Evolutionary conservation across 2,888 invertebrate species (phyloP), one percentile per base, ranked within the genome.

Genomic region (Dyspetes luteomarginatus): DNA sequence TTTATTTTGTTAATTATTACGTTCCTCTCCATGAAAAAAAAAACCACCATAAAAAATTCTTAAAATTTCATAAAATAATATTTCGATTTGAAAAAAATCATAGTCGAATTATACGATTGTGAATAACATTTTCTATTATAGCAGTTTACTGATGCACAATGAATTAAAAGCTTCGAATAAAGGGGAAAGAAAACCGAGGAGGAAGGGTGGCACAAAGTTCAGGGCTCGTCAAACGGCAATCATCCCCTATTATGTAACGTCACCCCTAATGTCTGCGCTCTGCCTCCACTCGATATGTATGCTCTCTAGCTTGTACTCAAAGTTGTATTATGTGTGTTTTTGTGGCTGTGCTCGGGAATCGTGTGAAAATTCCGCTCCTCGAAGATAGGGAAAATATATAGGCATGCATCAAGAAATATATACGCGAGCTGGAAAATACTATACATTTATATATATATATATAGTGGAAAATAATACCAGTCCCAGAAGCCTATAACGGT

Each of bases 211-310:
- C 48, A 58, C 26, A 26, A 12, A 52, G 24, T 48, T 48, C 41
- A 52, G 24, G 19, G 83, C 87, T 86, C 84, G 90, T 91, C 89
- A 89, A 89, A 89, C 87, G 89, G 87, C 88, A 89, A 91, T 91
- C 90, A 91, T 87, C 87, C 87, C 86, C 88, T 85, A 89, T 91
- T 91, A 91, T 89, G 84, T 88, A 90, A 88, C 85, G 85, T 82
- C 85, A 86, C 85, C 88, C 86, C 84, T 83, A 77, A 85, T 82
- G 72, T 73, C 76, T 67, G 65, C 67, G 41, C 24, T 26, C 28
- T 28, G 43, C 67, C 45, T 43, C 17, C 17, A 22, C 50, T 78
- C 78, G 64, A 60, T 60, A 41, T 60, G 30, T 62, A 45, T 19
- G 17, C 26, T 50, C 48, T 45, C 52, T 30, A 7, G 0, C 19